These are phyloP conservation scores for Balearica regulorum DNA, from an alignment of 2,797 vertebrate species.

Conservation along the genomic window DNA sequence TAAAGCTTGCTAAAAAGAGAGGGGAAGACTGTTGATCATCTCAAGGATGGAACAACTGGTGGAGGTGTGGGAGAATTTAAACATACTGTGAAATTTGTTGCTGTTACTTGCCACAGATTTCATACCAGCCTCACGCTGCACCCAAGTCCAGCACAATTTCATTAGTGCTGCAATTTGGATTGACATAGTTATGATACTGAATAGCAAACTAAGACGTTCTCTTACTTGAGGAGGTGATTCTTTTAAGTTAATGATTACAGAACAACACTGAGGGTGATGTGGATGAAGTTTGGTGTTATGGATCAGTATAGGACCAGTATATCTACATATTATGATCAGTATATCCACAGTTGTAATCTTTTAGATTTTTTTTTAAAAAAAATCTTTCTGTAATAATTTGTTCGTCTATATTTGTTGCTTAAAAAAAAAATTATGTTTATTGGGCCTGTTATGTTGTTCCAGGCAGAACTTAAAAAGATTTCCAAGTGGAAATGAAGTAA, in stretches of 20 bases:
- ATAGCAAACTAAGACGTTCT: neutral
- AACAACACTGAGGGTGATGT: neutral
- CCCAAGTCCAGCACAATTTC: neutral
- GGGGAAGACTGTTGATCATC: neutral
- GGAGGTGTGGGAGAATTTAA: neutral
- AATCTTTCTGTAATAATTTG: neutral
- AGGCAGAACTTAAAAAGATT: conserved; percentile 73
- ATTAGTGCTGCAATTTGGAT: neutral
- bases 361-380: neutral
- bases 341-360: neutral
- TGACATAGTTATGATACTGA: neutral
- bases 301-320: neutral
- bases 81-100: neutral
- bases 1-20: neutral
- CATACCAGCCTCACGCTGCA: neutral
- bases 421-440: neutral
- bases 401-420: neutral
- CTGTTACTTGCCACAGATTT: neutral
- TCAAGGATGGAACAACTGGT: neutral
- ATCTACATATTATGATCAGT: neutral
- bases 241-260: neutral
- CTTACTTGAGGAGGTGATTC: neutral
- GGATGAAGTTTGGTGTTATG: neutral
- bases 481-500: conserved; percentile 68
- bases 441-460: neutral